Conservation (phyloP, 2,113 vertebrate species). For the Menura novaehollandiae region DNA sequence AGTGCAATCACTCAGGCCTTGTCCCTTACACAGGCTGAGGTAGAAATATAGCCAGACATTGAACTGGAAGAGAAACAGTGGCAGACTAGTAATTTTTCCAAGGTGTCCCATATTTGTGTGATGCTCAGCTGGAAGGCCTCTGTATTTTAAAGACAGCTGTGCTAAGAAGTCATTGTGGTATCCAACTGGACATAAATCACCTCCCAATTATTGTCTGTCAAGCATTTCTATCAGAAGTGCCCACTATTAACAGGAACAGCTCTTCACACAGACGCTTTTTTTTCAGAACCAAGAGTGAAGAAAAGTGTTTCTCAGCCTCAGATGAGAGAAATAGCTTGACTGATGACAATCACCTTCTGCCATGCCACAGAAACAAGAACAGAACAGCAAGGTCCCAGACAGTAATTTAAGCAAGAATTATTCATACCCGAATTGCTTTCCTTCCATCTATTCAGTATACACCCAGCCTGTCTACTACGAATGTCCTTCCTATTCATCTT, state of each 20-base stretch:
- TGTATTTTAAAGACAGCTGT: neutral
- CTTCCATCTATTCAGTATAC: neutral
- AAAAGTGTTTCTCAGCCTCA: neutral
- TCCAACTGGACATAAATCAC: neutral
- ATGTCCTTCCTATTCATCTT: neutral
- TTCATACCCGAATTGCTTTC: neutral
- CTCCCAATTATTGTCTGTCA: neutral
- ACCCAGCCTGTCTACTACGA: neutral
- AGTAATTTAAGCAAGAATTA: neutral
- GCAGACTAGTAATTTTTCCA: neutral
- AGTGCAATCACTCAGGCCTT: neutral
- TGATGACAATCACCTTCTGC: neutral
- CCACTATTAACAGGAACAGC: neutral
- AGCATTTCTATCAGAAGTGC: neutral
- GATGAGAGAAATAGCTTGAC: neutral
- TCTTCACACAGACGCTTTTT: neutral
- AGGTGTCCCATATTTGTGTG: neutral
- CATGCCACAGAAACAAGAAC: neutral
- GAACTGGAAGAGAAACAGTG: neutral
- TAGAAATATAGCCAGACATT: neutral
- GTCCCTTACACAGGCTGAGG: neutral
- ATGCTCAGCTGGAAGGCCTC: neutral
- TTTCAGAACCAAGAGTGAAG: neutral
- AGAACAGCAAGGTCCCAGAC: neutral
- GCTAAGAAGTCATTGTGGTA: neutral